Conservation (phyloP, 2,113 vertebrate genomes). For the Tonatia bakeri region DNA sequence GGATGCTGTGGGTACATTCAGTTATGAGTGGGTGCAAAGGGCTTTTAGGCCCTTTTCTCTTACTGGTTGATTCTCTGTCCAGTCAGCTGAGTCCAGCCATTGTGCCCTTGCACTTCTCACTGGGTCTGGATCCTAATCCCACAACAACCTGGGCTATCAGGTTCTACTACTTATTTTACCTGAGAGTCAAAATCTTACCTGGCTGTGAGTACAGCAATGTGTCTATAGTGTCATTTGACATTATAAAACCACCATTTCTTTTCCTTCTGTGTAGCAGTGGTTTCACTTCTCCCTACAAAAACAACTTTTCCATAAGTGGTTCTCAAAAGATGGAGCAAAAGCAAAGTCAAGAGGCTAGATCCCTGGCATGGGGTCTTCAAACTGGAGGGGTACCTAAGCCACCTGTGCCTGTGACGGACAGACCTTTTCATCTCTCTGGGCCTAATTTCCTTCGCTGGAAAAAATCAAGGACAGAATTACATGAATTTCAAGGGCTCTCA, state of each 20-base stretch:
- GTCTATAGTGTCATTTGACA: background rate
- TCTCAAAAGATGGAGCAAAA: background rate
- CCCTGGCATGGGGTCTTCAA: background rate
- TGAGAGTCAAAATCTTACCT: background rate
- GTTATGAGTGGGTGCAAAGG: rapidly evolving
- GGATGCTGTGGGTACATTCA: background rate
- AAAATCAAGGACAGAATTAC: background rate
- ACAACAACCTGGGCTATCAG: background rate
- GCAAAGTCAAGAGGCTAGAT: background rate
- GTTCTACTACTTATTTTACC: background rate
- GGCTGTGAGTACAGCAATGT: background rate
- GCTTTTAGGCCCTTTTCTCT: background rate
- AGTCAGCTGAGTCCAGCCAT: background rate
- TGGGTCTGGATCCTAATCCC: background rate
- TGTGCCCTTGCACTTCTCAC: background rate
- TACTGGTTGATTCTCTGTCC: background rate
- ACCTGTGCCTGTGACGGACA: background rate
- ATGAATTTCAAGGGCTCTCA: background rate
- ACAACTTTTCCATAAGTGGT: background rate
- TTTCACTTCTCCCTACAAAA: background rate
- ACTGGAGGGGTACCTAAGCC: background rate
- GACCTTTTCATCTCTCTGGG: background rate
- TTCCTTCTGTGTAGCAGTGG: background rate
- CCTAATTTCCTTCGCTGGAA: background rate
- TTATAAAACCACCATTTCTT: background rate